Conservation (phyloP, 2,888 invertebrate species). For the Tyria jacobaeae region DNA sequence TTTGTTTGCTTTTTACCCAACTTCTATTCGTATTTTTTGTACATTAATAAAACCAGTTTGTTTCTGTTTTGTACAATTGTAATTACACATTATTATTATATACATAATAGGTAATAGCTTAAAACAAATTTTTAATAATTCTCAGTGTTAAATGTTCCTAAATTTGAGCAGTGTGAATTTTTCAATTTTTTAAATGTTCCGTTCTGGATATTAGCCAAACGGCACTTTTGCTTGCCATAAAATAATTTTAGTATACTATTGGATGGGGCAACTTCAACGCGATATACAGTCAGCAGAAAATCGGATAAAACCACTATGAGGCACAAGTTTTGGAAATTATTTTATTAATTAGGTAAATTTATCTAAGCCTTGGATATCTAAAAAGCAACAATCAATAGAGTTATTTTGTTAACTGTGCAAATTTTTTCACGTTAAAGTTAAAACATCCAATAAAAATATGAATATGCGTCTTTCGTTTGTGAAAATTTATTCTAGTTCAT, state of each 20-base stretch:
- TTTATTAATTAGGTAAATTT: background rate
- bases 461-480: constrained; percentile 45
- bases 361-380: background rate
- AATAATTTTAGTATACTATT: constrained; percentile 64
- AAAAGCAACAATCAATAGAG: background rate
- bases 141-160: constrained; percentile 86
- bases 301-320: background rate
- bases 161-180: constrained; percentile 81
- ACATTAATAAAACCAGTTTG: constrained; percentile 61
- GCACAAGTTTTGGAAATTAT: background rate
- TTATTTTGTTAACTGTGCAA: background rate
- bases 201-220: constrained; percentile 54
- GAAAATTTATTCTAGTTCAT: constrained; percentile 68
- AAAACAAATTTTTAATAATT: constrained; percentile 77
- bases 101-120: constrained; percentile 79
- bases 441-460: constrained; percentile 40
- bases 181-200: constrained; percentile 64
- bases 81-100: constrained; percentile 73
- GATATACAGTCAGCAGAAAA: constrained; percentile 7
- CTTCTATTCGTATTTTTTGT: constrained; percentile 52
- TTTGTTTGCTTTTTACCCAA: constrained; percentile 49
- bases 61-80: constrained; percentile 75
- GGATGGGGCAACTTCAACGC: constrained; percentile 45
- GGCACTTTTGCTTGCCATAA: constrained; percentile 80
- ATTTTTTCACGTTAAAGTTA: constrained; percentile 37